A percentile compares a stretch with the other conserved stretches of the same genome.
These are phyloP conservation scores for Rhabdophis nuchalis DNA, from an alignment of 2,797 vertebrate species.

Conservation along the genomic window DNA sequence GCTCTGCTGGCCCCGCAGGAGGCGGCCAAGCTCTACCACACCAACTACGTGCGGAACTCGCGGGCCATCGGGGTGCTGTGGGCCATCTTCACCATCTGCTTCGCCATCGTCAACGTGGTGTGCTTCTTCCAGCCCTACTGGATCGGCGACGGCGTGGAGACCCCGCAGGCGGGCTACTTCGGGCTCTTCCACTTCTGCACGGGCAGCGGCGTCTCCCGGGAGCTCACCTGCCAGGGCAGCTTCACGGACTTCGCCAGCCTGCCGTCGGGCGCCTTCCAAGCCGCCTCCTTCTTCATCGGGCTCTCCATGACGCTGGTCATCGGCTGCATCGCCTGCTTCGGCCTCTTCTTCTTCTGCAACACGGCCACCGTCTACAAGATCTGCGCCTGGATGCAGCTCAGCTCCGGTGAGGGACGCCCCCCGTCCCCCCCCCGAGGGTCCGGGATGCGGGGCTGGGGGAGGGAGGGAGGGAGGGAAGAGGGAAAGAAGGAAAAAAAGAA, in stretches of 20 bases:
- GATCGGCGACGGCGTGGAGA: constrained; percentile 94
- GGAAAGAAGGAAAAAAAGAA: too few relatives aligned
- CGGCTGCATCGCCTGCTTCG: constrained; percentile 90
- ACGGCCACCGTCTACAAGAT: constrained; percentile 97
- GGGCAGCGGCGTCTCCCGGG: constrained; percentile 84
- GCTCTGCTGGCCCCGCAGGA: constrained; percentile 92
- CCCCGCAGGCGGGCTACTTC: constrained; percentile 94
- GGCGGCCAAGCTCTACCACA: constrained; percentile 93
- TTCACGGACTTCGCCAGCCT: constrained; percentile 92
- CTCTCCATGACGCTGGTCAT: constrained; percentile 95
- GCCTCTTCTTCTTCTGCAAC: constrained; percentile 96
- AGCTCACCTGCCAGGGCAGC: constrained; percentile 89
- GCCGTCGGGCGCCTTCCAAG: constrained; percentile 92
- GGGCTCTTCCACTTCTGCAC: constrained; percentile 95
- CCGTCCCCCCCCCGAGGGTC: too few relatives aligned
- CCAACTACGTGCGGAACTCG: constrained; percentile 94
- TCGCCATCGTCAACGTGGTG: constrained; percentile 93
- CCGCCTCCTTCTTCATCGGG: constrained; percentile 93
- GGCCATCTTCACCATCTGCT: constrained; percentile 96
- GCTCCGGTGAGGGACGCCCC: constrained; percentile 84
- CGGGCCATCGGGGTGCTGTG: constrained; percentile 92
- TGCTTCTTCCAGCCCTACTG: constrained; percentile 97
- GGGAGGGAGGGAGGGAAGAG: too few relatives aligned
- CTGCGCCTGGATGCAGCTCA: constrained; percentile 96
- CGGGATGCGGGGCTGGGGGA: too few relatives aligned